A percentile compares a stretch with the other conserved stretches of the same genome.
phyloP scores from a whole-genome alignment of 2,797 vertebrate species.

The Labeo calbasu region DNA sequence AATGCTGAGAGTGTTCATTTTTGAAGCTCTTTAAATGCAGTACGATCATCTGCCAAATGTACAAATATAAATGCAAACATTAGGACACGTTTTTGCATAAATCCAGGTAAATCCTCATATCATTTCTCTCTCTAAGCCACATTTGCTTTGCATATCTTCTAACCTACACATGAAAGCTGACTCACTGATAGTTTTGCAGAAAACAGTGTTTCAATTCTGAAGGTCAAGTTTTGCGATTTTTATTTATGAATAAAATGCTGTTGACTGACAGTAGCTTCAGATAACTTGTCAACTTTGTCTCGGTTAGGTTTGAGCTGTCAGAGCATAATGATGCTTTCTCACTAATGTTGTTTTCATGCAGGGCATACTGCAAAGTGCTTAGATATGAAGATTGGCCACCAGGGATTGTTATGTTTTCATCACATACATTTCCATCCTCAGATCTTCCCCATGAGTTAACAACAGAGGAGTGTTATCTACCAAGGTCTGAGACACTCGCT shows the following conservation, averaged over 20 bases:
- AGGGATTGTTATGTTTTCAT: slow-evolving; percentile 43
- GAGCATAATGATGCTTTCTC: background rate
- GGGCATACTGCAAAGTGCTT: slow-evolving; percentile 23
- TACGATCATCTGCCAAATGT: background rate
- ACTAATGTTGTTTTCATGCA: slow-evolving; percentile 28
- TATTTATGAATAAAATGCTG: slow-evolving; percentile 15
- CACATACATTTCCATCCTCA: slow-evolving; percentile 47
- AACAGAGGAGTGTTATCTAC: slow-evolving; percentile 44
- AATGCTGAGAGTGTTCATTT: background rate
- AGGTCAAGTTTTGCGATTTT: background rate
- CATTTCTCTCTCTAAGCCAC: background rate
- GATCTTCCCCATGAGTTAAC: slow-evolving; percentile 42
- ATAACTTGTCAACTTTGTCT: background rate
- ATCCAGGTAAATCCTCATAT: background rate
- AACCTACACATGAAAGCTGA: background rate
- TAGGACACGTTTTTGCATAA: background rate
- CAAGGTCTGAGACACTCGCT: slow-evolving; percentile 25
- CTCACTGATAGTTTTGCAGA: background rate
- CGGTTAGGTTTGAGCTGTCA: background rate
- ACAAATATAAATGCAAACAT: background rate
- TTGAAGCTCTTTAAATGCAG: background rate
- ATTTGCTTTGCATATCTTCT: background rate
- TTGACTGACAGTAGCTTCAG: background rate
- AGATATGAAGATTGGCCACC: slow-evolving; percentile 46
- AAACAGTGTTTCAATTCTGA: background rate